Evolutionary conservation across 1,140 invertebrate species (phyloP).

Genomic region (Heterodera schachtii): DNA sequence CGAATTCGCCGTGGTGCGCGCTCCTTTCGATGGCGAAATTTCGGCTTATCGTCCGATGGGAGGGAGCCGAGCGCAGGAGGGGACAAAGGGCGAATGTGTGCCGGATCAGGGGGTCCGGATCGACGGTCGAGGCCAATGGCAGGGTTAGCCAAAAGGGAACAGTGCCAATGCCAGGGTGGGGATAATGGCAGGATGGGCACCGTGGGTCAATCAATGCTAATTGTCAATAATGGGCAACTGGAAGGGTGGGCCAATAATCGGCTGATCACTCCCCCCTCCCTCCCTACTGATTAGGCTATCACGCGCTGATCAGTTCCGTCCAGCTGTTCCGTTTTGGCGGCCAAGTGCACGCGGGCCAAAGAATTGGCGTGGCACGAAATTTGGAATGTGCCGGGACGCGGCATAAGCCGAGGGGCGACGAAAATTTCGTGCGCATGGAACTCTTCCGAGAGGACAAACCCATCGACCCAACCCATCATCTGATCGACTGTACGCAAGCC

Average conservation of each 20-base stretch:
- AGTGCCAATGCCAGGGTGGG: too few species aligned
- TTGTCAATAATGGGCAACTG: too few species aligned
- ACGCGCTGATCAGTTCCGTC: slow-evolving; percentile 59
- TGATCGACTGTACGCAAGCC: slow-evolving; percentile 55
- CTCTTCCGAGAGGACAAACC: slow-evolving; percentile 52
- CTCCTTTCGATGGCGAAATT: slow-evolving; percentile 62
- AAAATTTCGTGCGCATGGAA: slow-evolving; percentile 57
- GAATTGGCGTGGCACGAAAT: slow-evolving; percentile 53
- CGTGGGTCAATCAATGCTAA: too few species aligned
- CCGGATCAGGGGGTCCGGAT: slow-evolving; percentile 59
- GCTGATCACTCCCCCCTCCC: slow-evolving; percentile 7
- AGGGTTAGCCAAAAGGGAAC: slow-evolving; percentile 45
- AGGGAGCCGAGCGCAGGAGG: slow-evolving; percentile 49
- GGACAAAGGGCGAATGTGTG: slow-evolving; percentile 33
- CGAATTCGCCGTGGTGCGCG: slow-evolving; percentile 44
- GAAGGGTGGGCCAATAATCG: neutral
- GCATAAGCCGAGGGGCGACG: slow-evolving; percentile 19
- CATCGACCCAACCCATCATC: slow-evolving; percentile 62
- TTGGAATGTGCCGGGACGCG: slow-evolving; percentile 30
- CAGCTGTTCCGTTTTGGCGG: slow-evolving; percentile 53
- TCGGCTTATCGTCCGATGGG: slow-evolving; percentile 60
- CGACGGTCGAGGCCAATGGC: slow-evolving; percentile 62
- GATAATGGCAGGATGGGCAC: too few species aligned
- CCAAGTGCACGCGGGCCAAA: slow-evolving; percentile 55
- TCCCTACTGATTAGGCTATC: slow-evolving; percentile 47